Evolutionary conservation across 1,140 invertebrate species (phyloP).

Genomic region (Papilio polytes): DNA sequence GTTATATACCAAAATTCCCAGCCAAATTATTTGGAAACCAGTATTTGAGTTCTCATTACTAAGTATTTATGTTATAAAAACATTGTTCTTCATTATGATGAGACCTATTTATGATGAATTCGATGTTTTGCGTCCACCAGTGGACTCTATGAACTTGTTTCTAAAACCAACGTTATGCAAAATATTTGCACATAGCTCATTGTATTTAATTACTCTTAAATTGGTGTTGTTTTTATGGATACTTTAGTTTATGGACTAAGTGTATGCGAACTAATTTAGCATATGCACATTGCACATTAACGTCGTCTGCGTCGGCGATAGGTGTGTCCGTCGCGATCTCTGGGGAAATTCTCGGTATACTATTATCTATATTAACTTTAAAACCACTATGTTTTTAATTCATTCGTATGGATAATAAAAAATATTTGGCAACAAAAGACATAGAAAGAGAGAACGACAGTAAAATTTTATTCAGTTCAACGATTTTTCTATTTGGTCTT

Average conservation of each 20-base stretch:
- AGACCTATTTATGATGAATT: no score
- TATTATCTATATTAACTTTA: neutral
- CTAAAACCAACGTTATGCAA: neutral
- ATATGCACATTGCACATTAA: conserved; percentile 22
- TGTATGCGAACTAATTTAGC: neutral
- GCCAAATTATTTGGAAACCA: neutral
- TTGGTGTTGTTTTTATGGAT: neutral
- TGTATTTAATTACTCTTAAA: neutral
- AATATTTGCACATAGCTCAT: neutral
- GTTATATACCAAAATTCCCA: neutral
- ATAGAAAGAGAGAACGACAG: no score
- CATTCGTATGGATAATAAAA: no score
- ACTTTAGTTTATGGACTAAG: neutral
- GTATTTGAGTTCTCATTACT: no score
- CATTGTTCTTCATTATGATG: no score
- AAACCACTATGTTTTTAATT: neutral
- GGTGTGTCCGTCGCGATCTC: neutral
- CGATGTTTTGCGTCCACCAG: neutral
- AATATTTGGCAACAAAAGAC: no score
- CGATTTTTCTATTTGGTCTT: no score
- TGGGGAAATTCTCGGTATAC: neutral
- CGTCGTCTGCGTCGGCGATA: neutral
- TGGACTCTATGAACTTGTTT: neutral
- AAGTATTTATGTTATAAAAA: no score
- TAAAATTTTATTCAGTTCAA: no score